Percentiles rank a stretch among this genome's conserved stretches.
phyloP scores from a whole-genome alignment of 2,888 invertebrate species.

The Notocelia uddmanniana region DNA sequence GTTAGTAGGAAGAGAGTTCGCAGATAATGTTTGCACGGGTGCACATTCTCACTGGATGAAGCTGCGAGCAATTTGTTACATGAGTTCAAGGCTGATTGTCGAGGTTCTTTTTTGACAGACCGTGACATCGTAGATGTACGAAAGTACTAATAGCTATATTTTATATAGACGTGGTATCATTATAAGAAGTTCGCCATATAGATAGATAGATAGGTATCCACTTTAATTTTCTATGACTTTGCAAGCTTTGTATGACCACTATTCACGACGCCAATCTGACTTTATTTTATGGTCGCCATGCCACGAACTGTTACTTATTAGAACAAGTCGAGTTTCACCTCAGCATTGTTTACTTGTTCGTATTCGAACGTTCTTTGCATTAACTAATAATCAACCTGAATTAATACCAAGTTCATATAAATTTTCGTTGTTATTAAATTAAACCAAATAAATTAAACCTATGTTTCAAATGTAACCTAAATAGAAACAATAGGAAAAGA shows the following conservation, averaged over 20 bases:
- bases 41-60: conserved; percentile 28
- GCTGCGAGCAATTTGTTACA: conserved; percentile 11
- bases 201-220: too few relatives aligned
- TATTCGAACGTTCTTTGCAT: not conserved
- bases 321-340: not conserved
- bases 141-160: too few relatives aligned
- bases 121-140: not conserved
- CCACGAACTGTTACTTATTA: not conserved
- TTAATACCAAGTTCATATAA: not conserved
- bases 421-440: not conserved
- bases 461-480: too few relatives aligned
- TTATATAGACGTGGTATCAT: not conserved
- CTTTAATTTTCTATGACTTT: not conserved
- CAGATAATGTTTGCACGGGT: conserved; percentile 30
- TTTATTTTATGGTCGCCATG: not conserved
- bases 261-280: not conserved
- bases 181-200: not conserved
- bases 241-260: too few relatives aligned
- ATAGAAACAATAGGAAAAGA: too few relatives aligned
- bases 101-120: not conserved
- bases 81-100: not conserved
- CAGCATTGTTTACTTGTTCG: not conserved
- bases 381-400: not conserved
- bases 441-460: too few relatives aligned
- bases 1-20: conserved; percentile 12